Percentiles rank a stretch among this genome's conserved stretches.
Evolutionary conservation across 2,113 vertebrate species (phyloP).

Genomic region (Psittacula cyanocephala): DNA sequence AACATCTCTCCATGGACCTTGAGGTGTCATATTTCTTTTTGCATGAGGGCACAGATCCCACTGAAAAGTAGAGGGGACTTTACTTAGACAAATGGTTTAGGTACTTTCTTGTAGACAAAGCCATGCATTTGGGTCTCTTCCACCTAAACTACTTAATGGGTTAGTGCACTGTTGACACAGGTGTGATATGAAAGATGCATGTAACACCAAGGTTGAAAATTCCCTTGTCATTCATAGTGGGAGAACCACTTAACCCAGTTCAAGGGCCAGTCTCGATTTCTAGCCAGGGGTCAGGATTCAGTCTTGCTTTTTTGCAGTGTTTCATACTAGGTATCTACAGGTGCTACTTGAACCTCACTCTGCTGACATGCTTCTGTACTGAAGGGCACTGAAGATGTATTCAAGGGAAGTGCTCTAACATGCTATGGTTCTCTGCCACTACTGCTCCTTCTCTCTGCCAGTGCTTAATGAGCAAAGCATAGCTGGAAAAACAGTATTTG

Average conservation of each 20-base stretch:
- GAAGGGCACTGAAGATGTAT: background rate
- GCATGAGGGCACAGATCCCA: background rate
- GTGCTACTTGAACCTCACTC: background rate
- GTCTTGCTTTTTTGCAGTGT: background rate
- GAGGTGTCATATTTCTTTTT: background rate
- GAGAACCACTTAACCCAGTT: background rate
- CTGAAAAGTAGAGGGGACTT: background rate
- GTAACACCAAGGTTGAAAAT: background rate
- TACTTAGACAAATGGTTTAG: background rate
- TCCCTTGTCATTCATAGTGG: background rate
- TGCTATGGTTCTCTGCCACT: background rate
- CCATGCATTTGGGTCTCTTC: background rate
- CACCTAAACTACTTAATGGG: background rate
- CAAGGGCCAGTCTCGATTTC: background rate
- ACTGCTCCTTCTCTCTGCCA: background rate
- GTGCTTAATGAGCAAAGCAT: background rate
- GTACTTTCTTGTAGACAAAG: background rate
- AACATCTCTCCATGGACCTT: background rate
- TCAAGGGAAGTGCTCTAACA: background rate
- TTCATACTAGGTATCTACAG: rapidly evolving
- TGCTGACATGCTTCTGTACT: background rate
- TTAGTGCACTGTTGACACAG: background rate
- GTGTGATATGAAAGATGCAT: background rate
- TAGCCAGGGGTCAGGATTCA: background rate
- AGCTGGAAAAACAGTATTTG: background rate